Evolutionary conservation across 2,113 vertebrate species (phyloP).

Genomic region (Cyrtonyx montezumae): DNA sequence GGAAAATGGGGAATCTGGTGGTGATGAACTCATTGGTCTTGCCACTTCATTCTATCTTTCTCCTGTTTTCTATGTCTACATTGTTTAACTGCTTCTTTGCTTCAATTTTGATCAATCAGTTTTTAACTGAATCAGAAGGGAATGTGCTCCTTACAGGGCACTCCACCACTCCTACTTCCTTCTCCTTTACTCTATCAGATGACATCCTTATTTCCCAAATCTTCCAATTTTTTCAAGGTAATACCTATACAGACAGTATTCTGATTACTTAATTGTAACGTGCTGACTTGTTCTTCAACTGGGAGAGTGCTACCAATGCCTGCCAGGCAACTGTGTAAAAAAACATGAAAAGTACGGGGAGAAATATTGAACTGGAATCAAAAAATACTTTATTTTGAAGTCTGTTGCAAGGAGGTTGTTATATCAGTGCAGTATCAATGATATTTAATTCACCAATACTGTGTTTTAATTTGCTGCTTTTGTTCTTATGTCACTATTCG

Average conservation of each 20-base stretch:
- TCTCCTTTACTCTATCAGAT: background rate
- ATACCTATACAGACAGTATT: background rate
- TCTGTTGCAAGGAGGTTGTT: background rate
- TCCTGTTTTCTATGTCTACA: background rate
- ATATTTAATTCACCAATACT: background rate
- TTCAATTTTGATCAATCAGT: fast-evolving
- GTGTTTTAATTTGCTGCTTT: background rate
- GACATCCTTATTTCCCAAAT: background rate
- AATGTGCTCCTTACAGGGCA: background rate
- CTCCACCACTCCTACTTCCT: background rate
- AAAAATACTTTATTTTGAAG: background rate
- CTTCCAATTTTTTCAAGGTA: background rate
- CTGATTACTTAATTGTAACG: background rate
- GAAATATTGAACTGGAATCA: background rate
- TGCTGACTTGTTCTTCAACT: background rate
- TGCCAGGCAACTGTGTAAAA: background rate
- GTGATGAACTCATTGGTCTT: background rate
- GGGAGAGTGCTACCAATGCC: background rate
- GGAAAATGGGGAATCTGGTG: background rate
- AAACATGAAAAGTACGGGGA: background rate
- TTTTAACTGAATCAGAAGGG: background rate
- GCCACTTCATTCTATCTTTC: background rate
- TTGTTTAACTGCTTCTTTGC: background rate
- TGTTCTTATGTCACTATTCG: background rate
- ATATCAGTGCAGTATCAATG: background rate